Percentiles rank a stretch among this genome's conserved stretches.
phyloP scores from a whole-genome alignment of 2,797 vertebrate species.

The Astyanax mexicanus region DNA sequence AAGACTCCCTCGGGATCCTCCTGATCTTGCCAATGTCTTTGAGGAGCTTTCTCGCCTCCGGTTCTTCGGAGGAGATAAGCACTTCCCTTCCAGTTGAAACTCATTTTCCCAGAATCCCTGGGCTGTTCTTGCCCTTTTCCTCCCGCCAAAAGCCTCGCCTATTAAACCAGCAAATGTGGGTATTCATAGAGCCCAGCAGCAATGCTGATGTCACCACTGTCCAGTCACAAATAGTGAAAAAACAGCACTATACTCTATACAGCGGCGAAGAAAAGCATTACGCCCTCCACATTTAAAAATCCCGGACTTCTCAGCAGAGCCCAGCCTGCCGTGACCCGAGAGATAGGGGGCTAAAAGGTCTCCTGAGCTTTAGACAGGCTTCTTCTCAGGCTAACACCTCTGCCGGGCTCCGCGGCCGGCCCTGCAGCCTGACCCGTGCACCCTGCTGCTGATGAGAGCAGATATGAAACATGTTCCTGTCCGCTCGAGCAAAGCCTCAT shows the following conservation, averaged over 20 bases:
- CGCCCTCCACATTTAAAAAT: neutral
- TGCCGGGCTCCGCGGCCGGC: conserved; percentile 8
- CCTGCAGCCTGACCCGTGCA: conserved; percentile 3
- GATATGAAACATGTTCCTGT: conserved; percentile 33
- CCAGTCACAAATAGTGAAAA: conserved; percentile 18
- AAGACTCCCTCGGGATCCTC: conserved; percentile 4
- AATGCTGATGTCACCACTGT: neutral
- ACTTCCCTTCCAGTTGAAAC: conserved; percentile 19
- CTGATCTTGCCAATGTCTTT: conserved; percentile 25
- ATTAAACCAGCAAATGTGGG: conserved; percentile 23
- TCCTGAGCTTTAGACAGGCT: conserved; percentile 11
- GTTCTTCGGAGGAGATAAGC: conserved; percentile 38
- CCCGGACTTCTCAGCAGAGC: neutral
- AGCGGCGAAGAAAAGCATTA: neutral
- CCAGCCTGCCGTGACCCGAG: neutral
- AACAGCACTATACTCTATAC: neutral
- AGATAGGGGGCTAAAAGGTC: conserved; percentile 14
- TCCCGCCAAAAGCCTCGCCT: conserved; percentile 3
- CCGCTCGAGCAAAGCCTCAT: conserved; percentile 17
- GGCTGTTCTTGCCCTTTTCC: conserved; percentile 6
- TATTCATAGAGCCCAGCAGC: neutral
- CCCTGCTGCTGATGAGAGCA: conserved; percentile 38
- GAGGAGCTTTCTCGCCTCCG: conserved; percentile 23
- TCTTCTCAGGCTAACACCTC: conserved; percentile 23
- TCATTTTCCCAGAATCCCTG: conserved; percentile 44